Percentiles rank a stretch among this genome's conserved stretches.
Conservation (phyloP, 2,888 invertebrate species). For the Tachina fera region DNA sequence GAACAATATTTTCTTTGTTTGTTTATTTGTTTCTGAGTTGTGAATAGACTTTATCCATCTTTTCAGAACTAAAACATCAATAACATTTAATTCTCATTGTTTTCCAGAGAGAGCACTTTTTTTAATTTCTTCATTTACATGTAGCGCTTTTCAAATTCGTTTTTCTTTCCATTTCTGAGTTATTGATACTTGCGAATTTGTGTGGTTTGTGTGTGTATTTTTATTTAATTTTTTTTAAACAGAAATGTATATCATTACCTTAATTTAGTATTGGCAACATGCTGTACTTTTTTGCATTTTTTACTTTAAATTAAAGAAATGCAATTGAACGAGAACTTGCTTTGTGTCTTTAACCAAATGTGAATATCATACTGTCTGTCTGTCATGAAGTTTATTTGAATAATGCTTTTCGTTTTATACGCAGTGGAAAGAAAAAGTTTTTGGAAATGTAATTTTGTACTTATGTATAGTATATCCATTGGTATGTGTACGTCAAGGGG, state of each 20-base stretch:
- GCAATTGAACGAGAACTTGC: slow-evolving; percentile 34
- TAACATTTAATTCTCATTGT: not conserved
- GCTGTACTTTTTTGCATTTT: slow-evolving; percentile 38
- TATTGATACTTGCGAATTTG: not conserved
- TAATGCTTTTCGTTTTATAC: slow-evolving; percentile 32
- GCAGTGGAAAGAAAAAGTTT: slow-evolving; percentile 16
- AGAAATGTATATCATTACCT: slow-evolving; percentile 46
- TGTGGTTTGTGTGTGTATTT: not conserved
- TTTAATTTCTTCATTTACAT: not conserved
- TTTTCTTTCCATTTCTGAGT: not conserved
- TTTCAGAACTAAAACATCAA: too few species aligned
- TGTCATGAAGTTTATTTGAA: slow-evolving; percentile 3
- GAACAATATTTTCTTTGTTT: too few species aligned
- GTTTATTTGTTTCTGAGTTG: too few species aligned
- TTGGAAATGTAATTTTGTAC: slow-evolving; percentile 23
- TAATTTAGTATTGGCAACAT: slow-evolving; percentile 65
- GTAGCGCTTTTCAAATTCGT: not conserved
- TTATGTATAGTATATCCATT: slow-evolving; percentile 4
- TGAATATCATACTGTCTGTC: slow-evolving; percentile 17
- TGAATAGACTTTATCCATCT: too few species aligned
- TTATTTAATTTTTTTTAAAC: not conserved
- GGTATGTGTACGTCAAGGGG: not conserved
- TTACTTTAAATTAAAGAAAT: slow-evolving; percentile 44
- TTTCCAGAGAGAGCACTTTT: not conserved
- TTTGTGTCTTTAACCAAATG: slow-evolving; percentile 42